Percentiles rank a stretch among this genome's conserved stretches.
phyloP scores from a whole-genome alignment of 2,888 invertebrate genomes.

The Brachyptera risi region DNA sequence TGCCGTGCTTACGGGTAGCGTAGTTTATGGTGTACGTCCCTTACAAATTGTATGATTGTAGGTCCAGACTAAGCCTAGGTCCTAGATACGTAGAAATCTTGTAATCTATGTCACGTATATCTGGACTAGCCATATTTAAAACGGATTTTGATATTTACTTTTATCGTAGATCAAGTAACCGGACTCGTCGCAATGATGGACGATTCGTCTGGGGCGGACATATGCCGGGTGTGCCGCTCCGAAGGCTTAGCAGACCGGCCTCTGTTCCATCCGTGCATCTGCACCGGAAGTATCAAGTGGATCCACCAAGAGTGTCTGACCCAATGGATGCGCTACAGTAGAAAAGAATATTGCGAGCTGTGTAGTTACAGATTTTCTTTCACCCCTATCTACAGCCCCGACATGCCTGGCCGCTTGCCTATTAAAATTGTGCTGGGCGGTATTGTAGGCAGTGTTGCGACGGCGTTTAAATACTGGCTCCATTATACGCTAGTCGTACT shows the following conservation, averaged over 20 bases:
- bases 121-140: no score
- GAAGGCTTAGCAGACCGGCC: constrained; percentile 90
- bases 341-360: constrained; percentile 97
- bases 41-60: no score
- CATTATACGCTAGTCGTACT: constrained; percentile 95
- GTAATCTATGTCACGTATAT: no score
- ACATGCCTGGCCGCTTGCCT: constrained; percentile 98
- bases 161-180: no score
- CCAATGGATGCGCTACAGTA: constrained; percentile 98
- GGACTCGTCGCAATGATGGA: no score
- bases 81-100: no score
- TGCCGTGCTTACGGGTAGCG: no score
- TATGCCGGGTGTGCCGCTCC: constrained; percentile 96
- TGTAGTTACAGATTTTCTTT: constrained; percentile 98
- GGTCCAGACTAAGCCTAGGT: no score
- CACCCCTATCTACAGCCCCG: constrained; percentile 98
- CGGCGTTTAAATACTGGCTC: constrained; percentile 93
- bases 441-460: constrained; percentile 79
- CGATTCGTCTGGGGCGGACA: constrained; percentile 69
- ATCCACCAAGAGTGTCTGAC: constrained; percentile 97
- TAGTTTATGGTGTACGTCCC: no score
- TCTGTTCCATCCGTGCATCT: constrained; percentile 96
- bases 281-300: constrained; percentile 98
- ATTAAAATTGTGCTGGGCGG: constrained; percentile 90
- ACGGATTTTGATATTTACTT: no score